Conservation (phyloP, 2,113 vertebrate species). For the Poeciliopsis turrubarensis region DNA sequence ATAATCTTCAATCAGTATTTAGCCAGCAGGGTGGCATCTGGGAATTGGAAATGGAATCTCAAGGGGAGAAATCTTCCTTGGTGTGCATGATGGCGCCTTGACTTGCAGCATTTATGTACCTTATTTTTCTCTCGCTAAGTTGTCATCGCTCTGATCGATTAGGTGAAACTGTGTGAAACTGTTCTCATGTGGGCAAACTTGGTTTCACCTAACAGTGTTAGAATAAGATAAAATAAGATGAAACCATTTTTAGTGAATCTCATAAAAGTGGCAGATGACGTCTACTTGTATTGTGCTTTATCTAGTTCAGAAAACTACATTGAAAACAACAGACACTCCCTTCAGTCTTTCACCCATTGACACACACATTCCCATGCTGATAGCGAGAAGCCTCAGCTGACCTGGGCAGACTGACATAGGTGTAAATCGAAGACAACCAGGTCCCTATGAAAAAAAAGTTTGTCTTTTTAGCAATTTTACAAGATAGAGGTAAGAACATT, state of each 20-base stretch:
- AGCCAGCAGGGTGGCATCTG: conserved; percentile 66
- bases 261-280: too few relatives aligned
- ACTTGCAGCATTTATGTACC: conserved; percentile 25
- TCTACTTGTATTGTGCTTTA: too few relatives aligned
- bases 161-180: conserved; percentile 37
- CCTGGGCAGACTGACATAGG: too few relatives aligned
- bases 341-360: too few relatives aligned
- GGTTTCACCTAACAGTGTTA: conserved; percentile 42
- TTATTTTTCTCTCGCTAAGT: conserved; percentile 42
- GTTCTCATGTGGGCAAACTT: conserved; percentile 23
- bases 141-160: conserved; percentile 22
- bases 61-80: conserved; percentile 45
- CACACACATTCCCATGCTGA: too few relatives aligned
- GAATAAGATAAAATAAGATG: conserved; percentile 4
- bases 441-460: too few relatives aligned
- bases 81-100: conserved; percentile 23
- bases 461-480: too few relatives aligned
- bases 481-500: too few relatives aligned
- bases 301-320: too few relatives aligned
- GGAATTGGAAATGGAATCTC: conserved; percentile 63
- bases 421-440: too few relatives aligned
- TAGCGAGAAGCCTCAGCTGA: too few relatives aligned
- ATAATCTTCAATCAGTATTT: conserved; percentile 76
- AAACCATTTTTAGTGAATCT: not conserved
- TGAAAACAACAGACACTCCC: too few relatives aligned